Evolutionary conservation across 2,113 vertebrate species (phyloP).

Genomic region (Illadopsis cleaveri): DNA sequence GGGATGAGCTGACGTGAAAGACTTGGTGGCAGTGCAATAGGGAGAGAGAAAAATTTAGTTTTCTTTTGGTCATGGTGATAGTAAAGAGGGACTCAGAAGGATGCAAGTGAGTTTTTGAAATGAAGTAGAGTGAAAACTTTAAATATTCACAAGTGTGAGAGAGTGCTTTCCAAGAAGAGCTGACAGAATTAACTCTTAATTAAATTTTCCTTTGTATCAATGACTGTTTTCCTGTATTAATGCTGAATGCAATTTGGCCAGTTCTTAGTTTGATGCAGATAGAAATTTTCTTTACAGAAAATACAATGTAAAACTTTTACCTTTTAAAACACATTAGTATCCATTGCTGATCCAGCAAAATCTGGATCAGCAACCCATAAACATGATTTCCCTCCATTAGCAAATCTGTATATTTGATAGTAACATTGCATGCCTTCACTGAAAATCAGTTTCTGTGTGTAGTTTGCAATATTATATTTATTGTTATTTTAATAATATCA

Average conservation of each 20-base stretch:
- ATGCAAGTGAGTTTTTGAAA: neutral
- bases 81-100: neutral
- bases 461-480: neutral
- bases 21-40: accelerated
- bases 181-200: neutral
- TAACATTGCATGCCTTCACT: neutral
- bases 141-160: neutral
- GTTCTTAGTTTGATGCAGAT: neutral
- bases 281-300: neutral
- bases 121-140: neutral
- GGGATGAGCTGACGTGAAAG: accelerated
- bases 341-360: neutral
- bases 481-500: neutral
- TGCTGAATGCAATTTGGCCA: neutral
- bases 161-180: neutral
- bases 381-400: neutral
- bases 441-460: neutral
- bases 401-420: neutral
- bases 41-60: accelerated
- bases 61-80: neutral
- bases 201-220: neutral
- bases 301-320: neutral
- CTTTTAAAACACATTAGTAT: neutral
- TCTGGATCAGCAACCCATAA: neutral
- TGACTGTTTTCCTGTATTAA: neutral